Evolutionary conservation across 1,140 invertebrate genomes (phyloP), one percentile per base, ranked within the genome.

Genomic region (Laodelphax striatellus): DNA sequence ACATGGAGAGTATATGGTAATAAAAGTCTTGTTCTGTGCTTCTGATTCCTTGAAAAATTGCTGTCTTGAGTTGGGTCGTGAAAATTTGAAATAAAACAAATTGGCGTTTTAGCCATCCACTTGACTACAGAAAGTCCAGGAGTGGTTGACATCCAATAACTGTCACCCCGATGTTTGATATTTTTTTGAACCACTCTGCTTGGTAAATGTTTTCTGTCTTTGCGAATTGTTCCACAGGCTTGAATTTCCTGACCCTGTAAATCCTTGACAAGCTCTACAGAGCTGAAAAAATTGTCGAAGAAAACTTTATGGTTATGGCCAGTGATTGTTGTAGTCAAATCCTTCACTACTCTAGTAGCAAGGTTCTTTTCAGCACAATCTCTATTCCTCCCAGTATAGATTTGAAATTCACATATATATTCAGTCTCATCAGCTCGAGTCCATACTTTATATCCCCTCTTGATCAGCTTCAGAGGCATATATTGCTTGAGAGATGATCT

Each of bases 361-460:
- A 46, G 43, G 43, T 19, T 46, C 13, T 46, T 46, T 19, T 46
- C 43, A 46, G 19, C 19, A 46, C 14, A n/a, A 46, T 46, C 19
- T 46, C 19, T 46, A 46, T 46, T 46, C 64, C 63, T 68, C 28
- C 68, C 69, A 52, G 46, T 34, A 57, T 69, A 70, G 17, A 70
- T 57, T n/a, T 69, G 56, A 17, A 67, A 58, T 58, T 69, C 65
- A 57, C 64, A 66, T 17, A 56, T 64, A 61, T 64, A 69, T 21
- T 67, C 66, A 42, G 60, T 65, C 28, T 61, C 17, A 62, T 70
- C 63, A 53, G 65, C 60, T 38, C 64, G 28, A n/a, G 60, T 42
- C 70, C 70, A 72, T 1, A 71, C 52, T 65, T 71, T 72, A 38
- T 70, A 70, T 9, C 70, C 70, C 46, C 67, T 46, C 62, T 73